Evolutionary conservation across 2,888 invertebrate genomes (phyloP), one percentile per base, ranked within the genome.

Genomic region (Bimastos eiseni): DNA sequence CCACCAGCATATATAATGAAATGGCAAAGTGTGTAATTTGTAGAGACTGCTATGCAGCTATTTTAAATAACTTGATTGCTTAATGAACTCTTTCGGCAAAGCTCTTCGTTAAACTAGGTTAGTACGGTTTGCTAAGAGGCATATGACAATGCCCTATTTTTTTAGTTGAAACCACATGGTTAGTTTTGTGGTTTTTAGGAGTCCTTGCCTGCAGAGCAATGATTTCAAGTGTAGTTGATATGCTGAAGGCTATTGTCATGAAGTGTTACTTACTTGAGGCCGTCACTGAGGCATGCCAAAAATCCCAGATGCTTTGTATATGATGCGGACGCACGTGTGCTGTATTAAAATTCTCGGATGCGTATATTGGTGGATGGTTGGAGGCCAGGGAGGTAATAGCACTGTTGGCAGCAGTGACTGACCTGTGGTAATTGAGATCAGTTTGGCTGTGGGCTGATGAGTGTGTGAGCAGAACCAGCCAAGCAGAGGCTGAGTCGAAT

Each of bases 341-440:
- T 70, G 30, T 70, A 70, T 70, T 70, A 70, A 70, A 70, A 70
- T 70, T 70, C 70, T 70, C 70, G 13, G 70, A 30, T 24, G 6
- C 15, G 49, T 70, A n/a, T 30, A 70, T n/a, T n/a, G 70, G 70
- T 70, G 70, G n/a, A 70, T 70, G 11, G 70, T n/a, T 70, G 70
- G 30, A 70, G 30, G 70, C 70, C 70, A 11, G 30, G 70, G 70
- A 70, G 70, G 70, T 70, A 70, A n/a, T n/a, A 70, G n/a, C n/a
- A 13, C 0, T 70, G 70, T 6, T n/a, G 8, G 70, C 30, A 70
- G n/a, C n/a, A n/a, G 2, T n/a, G n/a, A 70, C 30, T n/a, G 70
- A 70, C 70, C 70, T 70, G 70, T n/a, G n/a, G 70, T 70, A 70
- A n/a, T 70, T 70, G 30, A 70, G 70, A 70, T 70, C 70, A 70